Conservation (phyloP, 1,140 invertebrate genomes). For the Anastrepha ludens region DNA sequence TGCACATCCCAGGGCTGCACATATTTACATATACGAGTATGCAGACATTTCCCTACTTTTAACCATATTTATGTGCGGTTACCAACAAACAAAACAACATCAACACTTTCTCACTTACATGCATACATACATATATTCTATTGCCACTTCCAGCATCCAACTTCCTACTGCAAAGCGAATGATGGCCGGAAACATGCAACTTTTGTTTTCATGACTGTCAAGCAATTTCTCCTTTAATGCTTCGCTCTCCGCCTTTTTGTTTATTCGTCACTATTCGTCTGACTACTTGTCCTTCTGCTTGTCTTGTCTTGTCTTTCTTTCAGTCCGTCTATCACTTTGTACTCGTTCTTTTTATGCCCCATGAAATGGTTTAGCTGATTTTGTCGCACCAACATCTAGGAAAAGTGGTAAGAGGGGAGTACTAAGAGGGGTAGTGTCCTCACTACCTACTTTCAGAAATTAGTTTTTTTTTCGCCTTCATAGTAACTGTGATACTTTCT, state of each 20-base stretch:
- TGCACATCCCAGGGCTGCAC: neutral
- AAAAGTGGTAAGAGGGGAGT: neutral
- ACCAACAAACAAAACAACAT: neutral
- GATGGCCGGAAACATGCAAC: neutral
- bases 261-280: neutral
- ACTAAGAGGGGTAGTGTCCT: neutral
- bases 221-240: conserved; percentile 33
- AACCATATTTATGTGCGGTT: neutral
- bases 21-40: neutral
- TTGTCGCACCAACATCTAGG: neutral
- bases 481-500: neutral
- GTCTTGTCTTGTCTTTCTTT: neutral
- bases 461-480: neutral
- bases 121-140: neutral
- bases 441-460: neutral
- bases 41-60: neutral
- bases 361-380: neutral
- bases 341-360: neutral
- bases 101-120: neutral
- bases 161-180: neutral
- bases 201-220: conserved; percentile 39
- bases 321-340: neutral
- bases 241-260: neutral
- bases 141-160: neutral
- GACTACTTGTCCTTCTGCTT: conserved; percentile 10